Base-by-base conservation (phyloP, 2,797 vertebrate genomes). In the Characodon lateralis region DNA sequence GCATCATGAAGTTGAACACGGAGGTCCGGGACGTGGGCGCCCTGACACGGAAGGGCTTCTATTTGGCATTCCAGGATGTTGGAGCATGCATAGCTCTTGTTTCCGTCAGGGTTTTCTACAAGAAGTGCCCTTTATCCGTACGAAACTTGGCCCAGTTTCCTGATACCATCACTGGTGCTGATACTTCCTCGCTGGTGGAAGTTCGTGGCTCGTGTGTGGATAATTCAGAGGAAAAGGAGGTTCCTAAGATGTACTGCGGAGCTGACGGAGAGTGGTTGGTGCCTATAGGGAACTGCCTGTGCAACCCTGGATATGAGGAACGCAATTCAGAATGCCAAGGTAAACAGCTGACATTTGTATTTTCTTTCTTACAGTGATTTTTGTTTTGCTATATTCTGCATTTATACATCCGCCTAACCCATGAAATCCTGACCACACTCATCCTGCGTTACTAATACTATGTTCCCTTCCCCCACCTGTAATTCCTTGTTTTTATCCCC, bases 231-330 rank as follows among this genome's bases (percentile, higher is more conserved):
- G 98, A 99, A 89, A 98, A 97, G 89, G 98, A 99, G 91, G 96
- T 97, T 92, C 98, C 98, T 84, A 98, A 98, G 95, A 99, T 99
- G 98, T 99, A 99, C 95, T 99, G 98, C 0, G 98, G 98, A 78
- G 98, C 98, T 75, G 98, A 99, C 76, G 98, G 98, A 0, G 98
- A 99, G 84, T 99, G 98, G 98, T 92, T 99, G 95, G 98, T 99
- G 81, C 98, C 98, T 86, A 99, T 99, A 90, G 98, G 98, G 93
- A 98, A 97, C 94, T 99, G 98, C 80, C 83, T 99, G 26, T 99
- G 98, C 92, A 97, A 98, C 18, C 97, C 97, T 74, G 98, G 98
- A 89, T 98, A 96, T 0, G 98, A 99, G 90, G 98, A 99, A 79
- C 95, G 95, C 83, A 97, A 91, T 39, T 95, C 96, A 73, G 96